Conservation (phyloP, 37 sponge, comb jelly and placozoan species). For the Geodia barretti region DNA sequence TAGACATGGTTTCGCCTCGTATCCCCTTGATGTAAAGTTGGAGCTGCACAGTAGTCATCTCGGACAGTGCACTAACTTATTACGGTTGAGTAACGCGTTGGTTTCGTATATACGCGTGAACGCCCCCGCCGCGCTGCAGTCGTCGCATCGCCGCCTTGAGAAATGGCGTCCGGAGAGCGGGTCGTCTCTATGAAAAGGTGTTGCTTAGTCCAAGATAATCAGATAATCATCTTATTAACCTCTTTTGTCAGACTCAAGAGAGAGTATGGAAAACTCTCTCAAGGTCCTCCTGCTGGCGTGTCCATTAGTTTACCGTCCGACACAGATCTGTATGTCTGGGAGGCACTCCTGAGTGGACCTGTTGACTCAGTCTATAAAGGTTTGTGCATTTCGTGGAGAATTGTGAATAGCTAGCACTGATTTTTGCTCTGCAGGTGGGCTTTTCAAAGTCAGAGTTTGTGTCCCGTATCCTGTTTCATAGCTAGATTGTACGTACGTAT, state of each 20-base stretch:
- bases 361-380: slow-evolving; percentile 20
- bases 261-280: slow-evolving; percentile 4
- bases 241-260: background rate
- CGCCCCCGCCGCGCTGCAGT: no score
- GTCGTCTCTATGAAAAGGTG: background rate
- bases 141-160: no score
- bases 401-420: background rate
- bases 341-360: slow-evolving; percentile 10
- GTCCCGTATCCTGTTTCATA: slow-evolving; percentile 18
- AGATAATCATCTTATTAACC: no score
- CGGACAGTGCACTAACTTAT: no score
- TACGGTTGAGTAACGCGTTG: no score
- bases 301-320: background rate
- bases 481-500: no score
- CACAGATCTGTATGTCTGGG: slow-evolving; percentile 20
- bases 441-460: background rate
- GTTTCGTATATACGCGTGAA: no score
- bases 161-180: background rate
- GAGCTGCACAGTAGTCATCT: no score
- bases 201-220: no score
- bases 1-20: background rate
- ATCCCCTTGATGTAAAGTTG: slow-evolving; percentile 12
- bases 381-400: background rate
- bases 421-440: slow-evolving; percentile 6
- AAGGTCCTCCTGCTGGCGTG: background rate